phyloP scores from a whole-genome alignment of 2,797 vertebrate species.

The Varecia variegata region DNA sequence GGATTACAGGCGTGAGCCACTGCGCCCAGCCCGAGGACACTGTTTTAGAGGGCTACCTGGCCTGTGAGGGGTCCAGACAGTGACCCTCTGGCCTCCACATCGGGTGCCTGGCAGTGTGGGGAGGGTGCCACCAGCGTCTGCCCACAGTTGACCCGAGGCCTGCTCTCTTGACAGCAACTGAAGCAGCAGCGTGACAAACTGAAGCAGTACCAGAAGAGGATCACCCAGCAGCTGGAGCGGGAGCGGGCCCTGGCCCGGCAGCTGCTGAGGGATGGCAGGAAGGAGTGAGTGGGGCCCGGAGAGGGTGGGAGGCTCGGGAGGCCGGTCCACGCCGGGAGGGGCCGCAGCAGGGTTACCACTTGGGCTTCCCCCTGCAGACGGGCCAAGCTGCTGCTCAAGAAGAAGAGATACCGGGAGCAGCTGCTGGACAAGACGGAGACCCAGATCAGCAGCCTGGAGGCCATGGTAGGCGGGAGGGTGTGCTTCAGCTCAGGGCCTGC shows the following conservation, averaged over 20 bases:
- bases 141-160: neutral
- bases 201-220: slow-evolving; percentile 92
- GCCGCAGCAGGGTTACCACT: accelerated
- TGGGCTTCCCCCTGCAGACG: slow-evolving; percentile 83
- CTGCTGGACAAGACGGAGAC: slow-evolving; percentile 92
- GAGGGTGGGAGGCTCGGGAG: neutral
- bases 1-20: no score
- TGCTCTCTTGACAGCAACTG: slow-evolving; percentile 87
- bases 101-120: accelerated
- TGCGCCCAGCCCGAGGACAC: no score
- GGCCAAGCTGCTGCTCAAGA: slow-evolving; percentile 93
- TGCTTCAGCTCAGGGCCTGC: neutral
- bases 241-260: slow-evolving; percentile 90
- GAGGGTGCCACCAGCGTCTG: accelerated
- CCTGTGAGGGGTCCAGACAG: neutral
- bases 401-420: slow-evolving; percentile 94
- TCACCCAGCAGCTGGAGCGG: slow-evolving; percentile 88
- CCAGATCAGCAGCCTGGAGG: slow-evolving; percentile 94
- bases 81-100: neutral
- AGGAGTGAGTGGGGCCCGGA: slow-evolving; percentile 88
- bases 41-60: neutral
- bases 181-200: slow-evolving; percentile 97
- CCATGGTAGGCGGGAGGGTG: slow-evolving; percentile 86
- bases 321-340: accelerated
- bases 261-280: slow-evolving; percentile 90